A percentile compares a stretch with the other conserved stretches of the same genome.
Evolutionary conservation across 2,888 invertebrate genomes (phyloP).

Genomic region (Drosophila paramelanica): DNA sequence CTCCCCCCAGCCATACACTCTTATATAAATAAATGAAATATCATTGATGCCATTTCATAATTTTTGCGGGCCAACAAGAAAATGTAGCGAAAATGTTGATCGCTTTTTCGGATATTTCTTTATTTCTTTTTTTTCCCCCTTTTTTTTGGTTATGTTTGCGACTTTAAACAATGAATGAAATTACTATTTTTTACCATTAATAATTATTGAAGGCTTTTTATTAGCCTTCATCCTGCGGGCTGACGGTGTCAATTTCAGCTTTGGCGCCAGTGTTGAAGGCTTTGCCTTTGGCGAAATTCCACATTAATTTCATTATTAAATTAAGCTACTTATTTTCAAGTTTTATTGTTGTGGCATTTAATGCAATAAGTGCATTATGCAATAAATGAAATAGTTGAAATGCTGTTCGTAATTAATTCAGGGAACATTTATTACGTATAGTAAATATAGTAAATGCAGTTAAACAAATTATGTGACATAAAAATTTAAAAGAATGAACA

Average conservation of each 20-base stretch:
- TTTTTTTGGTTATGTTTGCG: background rate
- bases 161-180: constrained; percentile 48
- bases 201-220: constrained; percentile 40
- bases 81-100: background rate
- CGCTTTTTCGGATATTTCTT: background rate
- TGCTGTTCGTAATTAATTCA: background rate
- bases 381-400: background rate
- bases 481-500: no score
- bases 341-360: background rate
- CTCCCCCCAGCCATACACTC: background rate
- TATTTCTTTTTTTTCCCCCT: constrained; percentile 7
- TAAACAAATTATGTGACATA: no score
- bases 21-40: constrained; percentile 70
- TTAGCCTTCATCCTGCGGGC: background rate
- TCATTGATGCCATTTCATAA: constrained; percentile 74
- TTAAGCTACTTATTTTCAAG: constrained; percentile 6
- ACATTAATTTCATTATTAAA: constrained; percentile 3
- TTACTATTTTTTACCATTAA: constrained; percentile 45
- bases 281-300: background rate
- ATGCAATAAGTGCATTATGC: background rate
- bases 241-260: background rate
- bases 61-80: constrained; percentile 36
- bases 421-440: no score
- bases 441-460: no score
- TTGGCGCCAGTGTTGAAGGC: background rate